Evolutionary conservation across 1,140 invertebrate species (phyloP).

Genomic region (Drosophila ananassae): DNA sequence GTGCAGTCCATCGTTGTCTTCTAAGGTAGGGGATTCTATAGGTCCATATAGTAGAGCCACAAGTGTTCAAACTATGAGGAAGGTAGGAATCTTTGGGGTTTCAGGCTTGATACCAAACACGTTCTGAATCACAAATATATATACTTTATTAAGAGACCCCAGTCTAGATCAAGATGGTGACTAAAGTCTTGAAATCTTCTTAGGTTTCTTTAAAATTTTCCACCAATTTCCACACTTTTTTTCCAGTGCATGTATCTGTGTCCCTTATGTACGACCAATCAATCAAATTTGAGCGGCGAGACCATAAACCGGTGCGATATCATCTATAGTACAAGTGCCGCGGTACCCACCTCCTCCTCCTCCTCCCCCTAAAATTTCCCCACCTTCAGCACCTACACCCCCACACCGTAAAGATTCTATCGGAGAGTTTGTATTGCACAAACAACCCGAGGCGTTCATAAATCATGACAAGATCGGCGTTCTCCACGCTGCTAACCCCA

Average conservation of each 20-base stretch:
- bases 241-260: background rate
- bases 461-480: conserved; percentile 64
- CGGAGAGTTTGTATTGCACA: conserved; percentile 44
- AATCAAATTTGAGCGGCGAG: conserved; percentile 56
- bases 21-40: background rate
- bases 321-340: conserved; percentile 51
- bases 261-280: conserved; percentile 51
- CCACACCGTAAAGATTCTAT: conserved; percentile 25
- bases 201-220: too few relatives aligned
- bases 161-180: too few relatives aligned
- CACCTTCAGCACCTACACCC: background rate
- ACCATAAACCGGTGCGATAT: conserved; percentile 57
- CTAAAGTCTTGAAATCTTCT: too few relatives aligned
- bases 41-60: too few relatives aligned
- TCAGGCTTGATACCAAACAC: too few relatives aligned
- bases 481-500: background rate
- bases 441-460: conserved; percentile 42
- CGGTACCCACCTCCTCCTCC: background rate
- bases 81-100: too few relatives aligned
- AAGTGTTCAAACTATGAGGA: too few relatives aligned
- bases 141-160: too few relatives aligned
- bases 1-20: background rate
- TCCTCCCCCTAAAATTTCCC: background rate
- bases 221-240: background rate
- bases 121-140: too few relatives aligned